phyloP scores from a whole-genome alignment of 2,113 vertebrate genomes.

The Lophura nycthemera region DNA sequence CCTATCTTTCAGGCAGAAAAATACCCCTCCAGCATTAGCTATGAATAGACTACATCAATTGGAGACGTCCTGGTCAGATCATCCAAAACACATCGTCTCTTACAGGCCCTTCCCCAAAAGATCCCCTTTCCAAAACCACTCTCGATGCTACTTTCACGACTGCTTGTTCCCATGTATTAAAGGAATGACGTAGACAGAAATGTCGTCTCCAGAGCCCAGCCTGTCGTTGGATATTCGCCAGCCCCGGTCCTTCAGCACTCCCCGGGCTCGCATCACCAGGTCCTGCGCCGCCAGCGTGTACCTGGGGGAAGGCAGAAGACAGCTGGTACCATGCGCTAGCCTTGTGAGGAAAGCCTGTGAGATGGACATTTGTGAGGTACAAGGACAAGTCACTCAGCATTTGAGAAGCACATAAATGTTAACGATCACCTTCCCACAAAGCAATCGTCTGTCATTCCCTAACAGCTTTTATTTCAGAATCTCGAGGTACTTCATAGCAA shows the following conservation, averaged over 20 bases:
- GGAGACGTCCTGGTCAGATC: slow-evolving; percentile 34
- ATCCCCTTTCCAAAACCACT: neutral
- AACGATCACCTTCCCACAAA: neutral
- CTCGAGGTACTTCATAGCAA: neutral
- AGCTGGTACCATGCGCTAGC: neutral
- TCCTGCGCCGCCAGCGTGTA: slow-evolving; percentile 97
- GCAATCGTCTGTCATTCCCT: neutral
- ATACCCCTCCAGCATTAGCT: slow-evolving; percentile 53
- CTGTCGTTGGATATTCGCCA: slow-evolving; percentile 96
- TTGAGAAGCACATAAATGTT: neutral
- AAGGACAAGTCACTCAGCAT: neutral
- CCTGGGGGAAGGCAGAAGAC: slow-evolving; percentile 75
- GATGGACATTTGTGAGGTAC: neutral
- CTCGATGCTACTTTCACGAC: slow-evolving; percentile 71
- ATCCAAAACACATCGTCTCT: slow-evolving; percentile 6
- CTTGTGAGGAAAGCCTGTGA: neutral
- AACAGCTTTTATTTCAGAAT: neutral
- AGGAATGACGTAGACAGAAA: slow-evolving; percentile 96
- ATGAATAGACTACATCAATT: slow-evolving; percentile 35
- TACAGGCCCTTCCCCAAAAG: slow-evolving; percentile 45
- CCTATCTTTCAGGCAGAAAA: slow-evolving; percentile 49
- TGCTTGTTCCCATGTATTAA: slow-evolving; percentile 89
- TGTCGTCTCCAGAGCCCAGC: slow-evolving; percentile 96
- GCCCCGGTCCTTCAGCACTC: slow-evolving; percentile 93
- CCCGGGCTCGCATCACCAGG: slow-evolving; percentile 93